Conservation (phyloP, 2,113 vertebrate genomes). For the Zosterops borbonicus region DNA sequence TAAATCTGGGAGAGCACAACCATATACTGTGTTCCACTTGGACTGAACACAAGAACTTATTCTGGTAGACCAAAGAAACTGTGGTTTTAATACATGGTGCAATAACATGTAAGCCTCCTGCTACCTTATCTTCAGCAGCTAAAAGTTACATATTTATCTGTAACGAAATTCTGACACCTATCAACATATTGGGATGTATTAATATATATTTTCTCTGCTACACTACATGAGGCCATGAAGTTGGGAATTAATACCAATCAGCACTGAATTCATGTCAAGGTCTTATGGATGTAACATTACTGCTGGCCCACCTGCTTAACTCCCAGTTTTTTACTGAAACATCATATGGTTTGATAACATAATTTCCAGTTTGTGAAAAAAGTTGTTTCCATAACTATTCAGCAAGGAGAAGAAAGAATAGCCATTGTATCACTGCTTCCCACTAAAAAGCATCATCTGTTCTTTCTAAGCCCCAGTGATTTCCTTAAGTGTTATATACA, state of each 20-base stretch:
- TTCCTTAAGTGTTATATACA: constrained; percentile 39
- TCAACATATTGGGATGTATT: neutral
- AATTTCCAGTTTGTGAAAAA: constrained; percentile 36
- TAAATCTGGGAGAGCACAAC: neutral
- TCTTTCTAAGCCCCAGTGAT: constrained; percentile 3
- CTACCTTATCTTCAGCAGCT: neutral
- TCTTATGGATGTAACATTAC: neutral
- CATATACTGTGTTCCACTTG: neutral
- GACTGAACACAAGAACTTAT: neutral
- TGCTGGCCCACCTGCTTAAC: neutral
- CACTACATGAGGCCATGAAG: neutral
- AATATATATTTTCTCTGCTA: neutral
- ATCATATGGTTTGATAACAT: neutral
- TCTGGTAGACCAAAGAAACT: neutral
- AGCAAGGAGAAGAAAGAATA: neutral
- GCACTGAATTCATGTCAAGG: neutral
- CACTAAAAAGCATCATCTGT: neutral
- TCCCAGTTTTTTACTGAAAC: neutral
- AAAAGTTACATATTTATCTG: neutral
- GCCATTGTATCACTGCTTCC: neutral
- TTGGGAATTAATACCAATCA: neutral
- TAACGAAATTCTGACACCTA: neutral
- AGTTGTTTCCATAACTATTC: neutral
- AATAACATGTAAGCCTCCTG: neutral
- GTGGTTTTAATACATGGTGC: neutral